Base-by-base conservation (phyloP, 2,797 vertebrate genomes). In the Remorina albescens region DNA sequence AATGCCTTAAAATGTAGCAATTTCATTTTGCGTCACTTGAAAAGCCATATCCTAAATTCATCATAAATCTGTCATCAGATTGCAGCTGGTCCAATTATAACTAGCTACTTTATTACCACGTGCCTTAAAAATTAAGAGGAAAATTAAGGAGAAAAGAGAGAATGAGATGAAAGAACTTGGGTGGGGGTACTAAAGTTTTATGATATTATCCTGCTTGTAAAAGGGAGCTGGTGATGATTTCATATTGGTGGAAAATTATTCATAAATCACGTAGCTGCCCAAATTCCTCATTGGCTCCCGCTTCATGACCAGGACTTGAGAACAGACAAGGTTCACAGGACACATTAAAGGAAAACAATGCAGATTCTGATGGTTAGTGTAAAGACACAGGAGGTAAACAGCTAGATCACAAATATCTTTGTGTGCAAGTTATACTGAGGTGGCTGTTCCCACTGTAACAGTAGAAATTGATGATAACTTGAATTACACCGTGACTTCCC, bases 31-130 rank as follows among this genome's bases (percentile, higher is more conserved):
- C 70, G 60, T 89, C 78, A 84, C 81, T 78, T 87, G 55, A 88
- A 90, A 86, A 64, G 46, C 67, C 56, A 83, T 76, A 78, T 89
- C 80, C 71, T 82, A 49, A 88, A 88, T 68, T 76, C 30, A 71
- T 74, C 83, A 86, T 85, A 67, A 91, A 91, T 84, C 87, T 92
- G 90, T 92, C 90, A 72, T 79, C 84, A 57, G 71, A 71, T 83
- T 71, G 63, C 60, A 68, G 61, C 44, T 9, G 5, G 80, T 91
- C 78, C 88, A 87, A 56, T 51, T 68, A 80, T 74, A 69, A 68
- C 67, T 46, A 72, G 75, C 57, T 59, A 71, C 82, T 86, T 91
- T 82, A 86, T 82, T 74, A 85, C 36, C 41, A 66, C 23, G 30
- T 10, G 25, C 60, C 50, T 68, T 75, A 72, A 64, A 78, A 89